phyloP scores from a whole-genome alignment of 2,797 vertebrate genomes.

The Australoheros facetus region DNA sequence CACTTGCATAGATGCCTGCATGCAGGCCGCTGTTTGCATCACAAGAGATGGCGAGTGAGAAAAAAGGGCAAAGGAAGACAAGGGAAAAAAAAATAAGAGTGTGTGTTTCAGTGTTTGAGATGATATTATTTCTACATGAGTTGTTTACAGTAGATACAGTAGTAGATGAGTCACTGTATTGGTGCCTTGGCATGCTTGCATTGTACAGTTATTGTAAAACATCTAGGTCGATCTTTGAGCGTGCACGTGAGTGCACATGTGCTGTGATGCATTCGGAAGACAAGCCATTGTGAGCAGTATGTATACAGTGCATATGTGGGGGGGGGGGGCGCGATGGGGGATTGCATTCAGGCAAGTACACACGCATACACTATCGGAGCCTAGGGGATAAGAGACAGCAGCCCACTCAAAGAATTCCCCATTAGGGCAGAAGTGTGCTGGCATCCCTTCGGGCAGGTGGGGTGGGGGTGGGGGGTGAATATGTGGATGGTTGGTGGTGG shows the following conservation, averaged over 20 bases:
- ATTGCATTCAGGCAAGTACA: background rate
- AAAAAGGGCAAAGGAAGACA: slow-evolving; percentile 14
- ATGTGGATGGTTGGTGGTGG: slow-evolving; percentile 50
- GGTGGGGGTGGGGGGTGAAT: slow-evolving; percentile 28
- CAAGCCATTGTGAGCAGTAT: slow-evolving; percentile 62
- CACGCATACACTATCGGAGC: slow-evolving; percentile 45
- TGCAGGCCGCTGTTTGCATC: slow-evolving; percentile 27
- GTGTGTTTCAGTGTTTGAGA: slow-evolving; percentile 31
- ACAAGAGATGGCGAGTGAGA: slow-evolving; percentile 25
- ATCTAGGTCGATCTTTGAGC: slow-evolving; percentile 75
- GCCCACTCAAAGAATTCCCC: slow-evolving; percentile 73
- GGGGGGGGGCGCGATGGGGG: slow-evolving; percentile 29
- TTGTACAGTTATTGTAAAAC: slow-evolving; percentile 62
- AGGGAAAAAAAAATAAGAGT: background rate
- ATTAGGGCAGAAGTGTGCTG: slow-evolving; percentile 73
- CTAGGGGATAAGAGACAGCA: slow-evolving; percentile 65
- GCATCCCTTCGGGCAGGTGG: slow-evolving; percentile 45
- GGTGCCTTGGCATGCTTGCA: slow-evolving; percentile 36
- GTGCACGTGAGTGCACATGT: slow-evolving; percentile 69
- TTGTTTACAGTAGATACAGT: slow-evolving; percentile 48
- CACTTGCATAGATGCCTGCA: background rate
- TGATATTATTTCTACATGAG: slow-evolving; percentile 37
- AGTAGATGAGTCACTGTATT: slow-evolving; percentile 55
- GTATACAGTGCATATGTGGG: slow-evolving; percentile 60
- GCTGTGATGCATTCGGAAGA: slow-evolving; percentile 63